phyloP scores from a whole-genome alignment of 2,888 invertebrate species.

The Andrena marginata region DNA sequence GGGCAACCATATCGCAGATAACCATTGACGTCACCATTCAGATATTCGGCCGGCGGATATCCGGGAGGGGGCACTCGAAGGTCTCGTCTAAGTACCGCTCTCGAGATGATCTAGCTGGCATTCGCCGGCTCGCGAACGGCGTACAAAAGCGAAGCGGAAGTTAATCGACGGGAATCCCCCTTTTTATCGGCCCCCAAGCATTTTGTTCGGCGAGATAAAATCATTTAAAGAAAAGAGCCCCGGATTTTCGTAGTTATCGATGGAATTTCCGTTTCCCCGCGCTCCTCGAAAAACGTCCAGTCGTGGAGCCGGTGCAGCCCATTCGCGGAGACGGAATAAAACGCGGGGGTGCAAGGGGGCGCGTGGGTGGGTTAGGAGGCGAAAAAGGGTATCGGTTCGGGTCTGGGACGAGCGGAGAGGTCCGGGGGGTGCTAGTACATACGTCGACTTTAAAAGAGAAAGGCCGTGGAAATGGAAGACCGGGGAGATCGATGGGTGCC shows the following conservation, averaged over 20 bases:
- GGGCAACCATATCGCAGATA: constrained; percentile 41
- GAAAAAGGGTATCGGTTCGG: constrained; percentile 1
- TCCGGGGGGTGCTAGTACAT: constrained; percentile 30
- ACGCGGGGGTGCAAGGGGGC: neutral
- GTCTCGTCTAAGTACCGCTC: constrained; percentile 35
- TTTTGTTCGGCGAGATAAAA: constrained; percentile 57
- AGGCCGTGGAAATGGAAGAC: constrained; percentile 52
- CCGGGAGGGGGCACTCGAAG: constrained; percentile 31
- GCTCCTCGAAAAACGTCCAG: constrained; percentile 50
- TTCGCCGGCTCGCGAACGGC: constrained; percentile 44
- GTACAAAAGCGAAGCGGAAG: constrained; percentile 65
- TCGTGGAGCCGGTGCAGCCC: constrained; percentile 38
- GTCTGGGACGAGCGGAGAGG: neutral
- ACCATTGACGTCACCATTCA: constrained; percentile 43
- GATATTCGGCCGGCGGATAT: constrained; percentile 52
- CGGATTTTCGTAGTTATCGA: constrained; percentile 62
- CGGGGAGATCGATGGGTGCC: constrained; percentile 69
- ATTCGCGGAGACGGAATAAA: constrained; percentile 41
- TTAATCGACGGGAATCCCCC: constrained; percentile 59
- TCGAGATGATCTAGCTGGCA: constrained; percentile 43
- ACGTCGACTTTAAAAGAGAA: constrained; percentile 63
- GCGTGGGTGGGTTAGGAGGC: neutral
- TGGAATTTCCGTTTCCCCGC: constrained; percentile 61
- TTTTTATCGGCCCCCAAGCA: constrained; percentile 50
- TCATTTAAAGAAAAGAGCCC: constrained; percentile 47